Base-by-base conservation (phyloP, 1,140 invertebrate genomes). In the Ceratina calcarata region DNA sequence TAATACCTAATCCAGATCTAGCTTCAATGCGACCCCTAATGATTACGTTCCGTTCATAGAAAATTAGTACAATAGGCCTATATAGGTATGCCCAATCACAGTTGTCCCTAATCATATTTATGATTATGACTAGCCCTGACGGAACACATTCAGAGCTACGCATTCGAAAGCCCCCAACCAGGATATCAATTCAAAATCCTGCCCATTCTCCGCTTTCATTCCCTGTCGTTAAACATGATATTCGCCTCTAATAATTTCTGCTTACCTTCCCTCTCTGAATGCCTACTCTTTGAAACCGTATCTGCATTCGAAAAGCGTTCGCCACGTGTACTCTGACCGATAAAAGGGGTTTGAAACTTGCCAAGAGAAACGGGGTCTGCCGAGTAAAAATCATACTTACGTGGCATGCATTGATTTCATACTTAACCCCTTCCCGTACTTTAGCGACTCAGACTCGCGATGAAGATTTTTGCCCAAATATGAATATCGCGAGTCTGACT, bases 51-150 rank as follows among this genome's bases (percentile, higher is more conserved):
- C 58, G 73, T 76, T 85, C 74, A 86, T 61, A 66, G 81, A 81
- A 77, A 81, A 83, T 86, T 88, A 85, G 49, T 18, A 72, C 20
- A 78, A 78, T 72, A 15, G 58, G 74, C 71, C 65, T 82, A 32
- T 32, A 32, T 32, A 78, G 37, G 37, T 6, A 45, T 45, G 37
- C 37, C 37, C 68, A 65, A 65, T 57, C 80, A 69, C 45, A 8
- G 37, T 16, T 37, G 20, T 3, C 70, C 57, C 37, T 72, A 51
- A 64, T 58, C 73, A 79, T 62, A 68, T 18, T 49, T 64, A 53
- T 18, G 65, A 58, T 72, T 20, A 24, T 51, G 24, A 66, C 62
- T 15, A 22, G 27, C 15, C 51, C 80, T 75, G 78, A 85, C 78
- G 65, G 77, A 57, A 78, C 82, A 79, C 24, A 24, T 66, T 80